phyloP scores from a whole-genome alignment of 2,888 invertebrate genomes.

The Drosophila pseudotalamancana region DNA sequence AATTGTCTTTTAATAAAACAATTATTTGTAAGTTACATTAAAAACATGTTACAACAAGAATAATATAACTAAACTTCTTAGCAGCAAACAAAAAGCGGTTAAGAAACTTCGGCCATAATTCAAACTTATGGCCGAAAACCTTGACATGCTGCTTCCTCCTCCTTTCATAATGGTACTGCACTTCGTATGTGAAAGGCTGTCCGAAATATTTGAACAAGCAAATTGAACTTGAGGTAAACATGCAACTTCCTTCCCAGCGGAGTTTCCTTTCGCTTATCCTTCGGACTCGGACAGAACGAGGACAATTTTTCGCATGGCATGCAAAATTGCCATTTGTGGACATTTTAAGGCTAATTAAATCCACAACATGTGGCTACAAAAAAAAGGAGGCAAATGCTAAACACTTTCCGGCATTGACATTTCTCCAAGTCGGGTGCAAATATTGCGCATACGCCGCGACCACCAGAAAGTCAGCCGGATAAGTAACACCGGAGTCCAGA shows the following conservation, averaged over 20 bases:
- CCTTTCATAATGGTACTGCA: slow-evolving; percentile 5
- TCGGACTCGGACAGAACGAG: slow-evolving; percentile 10
- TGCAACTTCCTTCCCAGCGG: slow-evolving; percentile 71
- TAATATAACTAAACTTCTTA: background rate
- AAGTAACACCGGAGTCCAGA: slow-evolving; percentile 26
- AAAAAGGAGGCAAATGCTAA: slow-evolving; percentile 59
- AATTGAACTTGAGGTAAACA: slow-evolving; percentile 74
- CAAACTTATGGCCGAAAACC: slow-evolving; percentile 23
- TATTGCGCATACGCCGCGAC: slow-evolving; percentile 71
- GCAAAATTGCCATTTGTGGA: slow-evolving; percentile 62
- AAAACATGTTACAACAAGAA: background rate
- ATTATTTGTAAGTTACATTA: no score
- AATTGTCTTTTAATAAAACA: background rate
- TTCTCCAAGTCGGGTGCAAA: slow-evolving; percentile 49
- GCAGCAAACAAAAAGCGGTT: background rate
- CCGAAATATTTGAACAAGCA: slow-evolving; percentile 61
- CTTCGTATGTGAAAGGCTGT: slow-evolving; percentile 31
- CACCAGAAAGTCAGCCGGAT: slow-evolving; percentile 21
- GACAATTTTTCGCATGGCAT: slow-evolving; percentile 55
- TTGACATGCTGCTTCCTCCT: slow-evolving; percentile 24
- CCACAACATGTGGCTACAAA: slow-evolving; percentile 48
- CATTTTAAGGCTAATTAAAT: slow-evolving; percentile 73
- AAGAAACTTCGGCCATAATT: slow-evolving; percentile 77
- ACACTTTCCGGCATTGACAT: slow-evolving; percentile 76
- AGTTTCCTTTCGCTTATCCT: slow-evolving; percentile 60